Evolutionary conservation across 1,140 invertebrate species (phyloP).

Genomic region (Aporrectodea caliginosa): DNA sequence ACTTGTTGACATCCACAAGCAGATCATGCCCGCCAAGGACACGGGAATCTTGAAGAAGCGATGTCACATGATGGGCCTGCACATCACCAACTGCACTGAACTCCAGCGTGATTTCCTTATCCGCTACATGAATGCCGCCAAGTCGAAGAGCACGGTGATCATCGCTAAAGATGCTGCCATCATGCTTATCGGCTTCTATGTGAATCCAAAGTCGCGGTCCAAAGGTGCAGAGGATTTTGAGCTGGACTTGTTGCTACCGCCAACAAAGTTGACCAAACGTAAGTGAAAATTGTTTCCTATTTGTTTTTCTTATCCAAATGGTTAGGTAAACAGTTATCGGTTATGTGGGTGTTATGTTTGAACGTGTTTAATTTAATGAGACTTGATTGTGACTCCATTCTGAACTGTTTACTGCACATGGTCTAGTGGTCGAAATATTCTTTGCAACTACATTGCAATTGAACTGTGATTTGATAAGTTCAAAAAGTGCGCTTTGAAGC

Average conservation of each 20-base stretch:
- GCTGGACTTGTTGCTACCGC: background rate
- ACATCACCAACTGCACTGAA: conserved; percentile 51
- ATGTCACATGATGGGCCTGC: conserved; percentile 49
- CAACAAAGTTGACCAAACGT: background rate
- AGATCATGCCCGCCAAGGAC: conserved; percentile 54
- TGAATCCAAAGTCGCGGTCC: conserved; percentile 42
- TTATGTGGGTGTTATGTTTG: too few species aligned
- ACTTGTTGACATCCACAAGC: conserved; percentile 54
- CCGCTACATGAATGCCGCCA: conserved; percentile 44
- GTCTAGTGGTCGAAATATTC: too few species aligned
- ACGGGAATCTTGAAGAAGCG: conserved; percentile 55
- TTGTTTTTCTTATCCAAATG: too few species aligned
- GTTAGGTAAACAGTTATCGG: too few species aligned
- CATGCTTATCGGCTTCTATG: conserved; percentile 51
- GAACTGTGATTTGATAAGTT: too few species aligned
- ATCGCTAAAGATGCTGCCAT: conserved; percentile 48
- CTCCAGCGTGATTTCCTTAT: conserved; percentile 55
- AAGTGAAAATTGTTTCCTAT: background rate
- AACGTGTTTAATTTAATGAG: too few species aligned
- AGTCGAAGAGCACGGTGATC: conserved; percentile 52
- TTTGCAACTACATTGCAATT: too few species aligned
- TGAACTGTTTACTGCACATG: too few species aligned
- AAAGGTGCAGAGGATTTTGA: background rate
- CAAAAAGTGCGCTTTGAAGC: too few species aligned
- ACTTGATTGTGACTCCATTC: too few species aligned